These are phyloP conservation scores for Emmelina monodactyla DNA, from an alignment of 2,888 invertebrate species.

Conservation along the genomic window DNA sequence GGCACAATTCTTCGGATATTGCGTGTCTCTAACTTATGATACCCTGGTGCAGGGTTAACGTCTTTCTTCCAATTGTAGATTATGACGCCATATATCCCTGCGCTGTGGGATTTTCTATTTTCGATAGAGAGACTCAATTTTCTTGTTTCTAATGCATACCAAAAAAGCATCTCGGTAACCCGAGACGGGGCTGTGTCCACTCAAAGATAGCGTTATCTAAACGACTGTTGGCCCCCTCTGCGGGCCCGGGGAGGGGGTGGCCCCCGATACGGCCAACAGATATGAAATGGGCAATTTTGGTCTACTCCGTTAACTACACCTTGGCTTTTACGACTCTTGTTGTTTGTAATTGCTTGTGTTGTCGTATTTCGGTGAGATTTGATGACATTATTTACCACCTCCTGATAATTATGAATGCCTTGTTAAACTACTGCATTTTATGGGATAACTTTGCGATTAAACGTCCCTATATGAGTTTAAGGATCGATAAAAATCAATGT, in stretches of 20 bases:
- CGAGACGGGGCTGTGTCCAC: slow-evolving; percentile 40
- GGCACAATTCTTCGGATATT: slow-evolving; percentile 39
- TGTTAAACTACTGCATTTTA: no score
- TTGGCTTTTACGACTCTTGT: slow-evolving; percentile 34
- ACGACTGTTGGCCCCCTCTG: slow-evolving; percentile 30
- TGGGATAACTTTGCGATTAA: slow-evolving; percentile 13
- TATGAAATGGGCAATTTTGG: slow-evolving; percentile 54
- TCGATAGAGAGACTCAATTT: neutral
- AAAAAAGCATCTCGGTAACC: slow-evolving; percentile 27
- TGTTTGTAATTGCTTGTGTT: slow-evolving; percentile 16
- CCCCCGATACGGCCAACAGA: slow-evolving; percentile 33
- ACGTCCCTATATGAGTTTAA: no score
- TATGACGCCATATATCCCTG: slow-evolving; percentile 14
- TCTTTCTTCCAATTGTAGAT: neutral
- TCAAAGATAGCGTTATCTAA: slow-evolving; percentile 55
- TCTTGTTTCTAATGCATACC: slow-evolving; percentile 7
- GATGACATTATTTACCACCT: slow-evolving; percentile 2
- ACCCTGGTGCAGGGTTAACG: slow-evolving; percentile 26
- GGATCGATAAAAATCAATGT: no score
- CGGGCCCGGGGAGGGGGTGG: slow-evolving; percentile 12
- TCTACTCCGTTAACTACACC: slow-evolving; percentile 33
- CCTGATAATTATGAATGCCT: no score
- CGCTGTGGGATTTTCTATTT: neutral
- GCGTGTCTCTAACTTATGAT: slow-evolving; percentile 46
- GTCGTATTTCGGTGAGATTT: slow-evolving; percentile 1